phyloP scores from a whole-genome alignment of 2,797 vertebrate species.

The Hozukius guyotensis region DNA sequence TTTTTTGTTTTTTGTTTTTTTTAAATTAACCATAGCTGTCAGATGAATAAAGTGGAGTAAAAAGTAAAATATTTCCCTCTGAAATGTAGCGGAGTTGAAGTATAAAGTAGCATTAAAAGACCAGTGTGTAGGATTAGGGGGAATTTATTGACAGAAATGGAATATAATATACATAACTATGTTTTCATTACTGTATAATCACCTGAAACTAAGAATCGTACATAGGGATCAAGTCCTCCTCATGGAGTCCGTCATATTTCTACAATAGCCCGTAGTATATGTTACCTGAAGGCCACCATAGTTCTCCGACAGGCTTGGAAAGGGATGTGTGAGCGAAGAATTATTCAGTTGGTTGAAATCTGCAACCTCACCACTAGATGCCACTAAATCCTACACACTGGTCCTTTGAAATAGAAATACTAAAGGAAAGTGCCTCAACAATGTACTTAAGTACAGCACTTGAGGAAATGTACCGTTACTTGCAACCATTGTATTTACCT shows the following conservation, averaged over 20 bases:
- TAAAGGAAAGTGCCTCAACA: not conserved
- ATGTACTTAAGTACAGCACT: not conserved
- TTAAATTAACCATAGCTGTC: not conserved
- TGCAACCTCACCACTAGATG: not conserved
- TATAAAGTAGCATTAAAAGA: not conserved
- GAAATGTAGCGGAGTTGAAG: not conserved
- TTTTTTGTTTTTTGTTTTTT: not conserved
- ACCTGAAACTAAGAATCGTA: not conserved
- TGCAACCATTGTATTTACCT: not conserved
- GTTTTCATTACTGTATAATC: not conserved
- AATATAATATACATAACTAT: not conserved
- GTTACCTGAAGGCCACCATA: not conserved
- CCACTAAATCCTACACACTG: not conserved
- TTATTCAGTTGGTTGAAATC: not conserved
- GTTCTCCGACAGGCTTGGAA: not conserved
- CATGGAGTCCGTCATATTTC: not conserved
- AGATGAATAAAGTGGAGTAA: not conserved
- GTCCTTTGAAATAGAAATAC: not conserved
- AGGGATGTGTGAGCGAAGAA: accelerated
- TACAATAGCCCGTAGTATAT: not conserved
- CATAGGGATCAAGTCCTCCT: not conserved
- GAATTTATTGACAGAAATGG: not conserved
- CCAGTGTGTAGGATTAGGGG: not conserved
- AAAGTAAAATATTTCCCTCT: not conserved
- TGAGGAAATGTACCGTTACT: not conserved